Percentiles rank a stretch among this genome's conserved stretches.
These are phyloP conservation scores for Argya squamiceps DNA, from an alignment of 2,797 vertebrate species.

Conservation along the genomic window DNA sequence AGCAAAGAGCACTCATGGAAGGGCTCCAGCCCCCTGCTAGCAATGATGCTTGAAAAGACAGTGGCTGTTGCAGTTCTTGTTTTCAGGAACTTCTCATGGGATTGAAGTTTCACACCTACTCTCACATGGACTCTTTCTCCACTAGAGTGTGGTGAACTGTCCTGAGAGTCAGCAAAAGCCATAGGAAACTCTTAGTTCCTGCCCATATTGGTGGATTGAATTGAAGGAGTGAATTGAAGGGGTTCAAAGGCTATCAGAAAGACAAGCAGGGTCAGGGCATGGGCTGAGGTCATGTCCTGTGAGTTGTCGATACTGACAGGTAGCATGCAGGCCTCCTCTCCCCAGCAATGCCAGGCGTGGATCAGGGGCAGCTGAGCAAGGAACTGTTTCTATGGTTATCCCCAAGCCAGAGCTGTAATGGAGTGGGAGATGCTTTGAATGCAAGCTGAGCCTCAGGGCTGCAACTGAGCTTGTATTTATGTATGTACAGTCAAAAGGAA, in stretches of 20 bases:
- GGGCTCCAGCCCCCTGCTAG: background rate
- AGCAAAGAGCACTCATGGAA: background rate
- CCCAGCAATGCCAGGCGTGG: background rate
- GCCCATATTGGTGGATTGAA: background rate
- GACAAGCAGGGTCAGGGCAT: background rate
- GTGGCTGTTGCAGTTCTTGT: background rate
- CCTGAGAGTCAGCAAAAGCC: background rate
- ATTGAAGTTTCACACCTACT: background rate
- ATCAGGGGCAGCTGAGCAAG: rapidly evolving
- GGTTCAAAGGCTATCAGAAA: background rate
- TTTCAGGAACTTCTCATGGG: background rate
- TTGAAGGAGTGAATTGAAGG: background rate
- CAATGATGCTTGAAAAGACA: background rate
- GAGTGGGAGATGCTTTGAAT: background rate
- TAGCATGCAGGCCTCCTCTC: background rate
- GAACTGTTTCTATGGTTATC: background rate
- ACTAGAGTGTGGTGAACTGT: background rate
- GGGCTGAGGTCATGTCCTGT: background rate
- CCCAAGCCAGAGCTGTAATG: background rate
- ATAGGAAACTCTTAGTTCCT: background rate
- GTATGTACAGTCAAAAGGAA: background rate
- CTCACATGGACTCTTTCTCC: background rate
- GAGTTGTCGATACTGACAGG: background rate
- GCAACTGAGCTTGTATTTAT: background rate
- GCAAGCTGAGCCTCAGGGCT: background rate